Conservation (phyloP, 2,888 invertebrate species). For the Drosophila rubida region DNA sequence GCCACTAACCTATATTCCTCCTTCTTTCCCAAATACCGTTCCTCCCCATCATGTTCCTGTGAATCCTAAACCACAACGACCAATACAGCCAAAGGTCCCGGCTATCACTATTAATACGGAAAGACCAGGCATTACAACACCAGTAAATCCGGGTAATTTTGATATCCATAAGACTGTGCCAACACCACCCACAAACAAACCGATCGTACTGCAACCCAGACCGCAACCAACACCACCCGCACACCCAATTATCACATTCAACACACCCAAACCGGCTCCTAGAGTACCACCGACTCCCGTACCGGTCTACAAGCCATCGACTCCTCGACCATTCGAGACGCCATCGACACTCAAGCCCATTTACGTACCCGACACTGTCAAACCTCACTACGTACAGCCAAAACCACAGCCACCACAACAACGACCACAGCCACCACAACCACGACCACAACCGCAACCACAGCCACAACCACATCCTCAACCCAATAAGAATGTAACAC, state of each 20-base stretch:
- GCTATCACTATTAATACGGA: conserved; percentile 79
- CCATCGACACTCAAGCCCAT: conserved; percentile 13
- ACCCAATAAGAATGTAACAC: conserved; percentile 68
- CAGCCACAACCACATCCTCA: conserved; percentile 7
- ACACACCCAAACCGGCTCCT: conserved; percentile 42
- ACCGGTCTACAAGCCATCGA: conserved; percentile 31
- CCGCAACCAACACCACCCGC: conserved; percentile 8
- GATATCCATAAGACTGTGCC: conserved; percentile 70
- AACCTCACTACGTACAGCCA: conserved; percentile 45
- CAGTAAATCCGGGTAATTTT: conserved; percentile 74
- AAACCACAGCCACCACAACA: conserved; percentile 20
- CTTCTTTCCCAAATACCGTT: conserved; percentile 75
- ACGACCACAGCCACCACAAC: background rate
- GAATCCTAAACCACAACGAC: conserved; percentile 57
- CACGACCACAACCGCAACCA: conserved; percentile 3
- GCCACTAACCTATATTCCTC: conserved; percentile 82
- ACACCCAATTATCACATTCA: background rate
- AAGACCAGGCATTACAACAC: conserved; percentile 69
- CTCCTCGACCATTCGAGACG: conserved; percentile 43
- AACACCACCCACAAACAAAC: conserved; percentile 51
- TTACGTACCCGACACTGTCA: conserved; percentile 38
- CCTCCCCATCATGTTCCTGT: conserved; percentile 75
- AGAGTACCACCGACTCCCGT: conserved; percentile 45
- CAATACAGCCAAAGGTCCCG: conserved; percentile 73
- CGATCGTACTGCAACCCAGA: conserved; percentile 47